phyloP scores from a whole-genome alignment of 2,113 vertebrate genomes.

The Xerus inauris region DNA sequence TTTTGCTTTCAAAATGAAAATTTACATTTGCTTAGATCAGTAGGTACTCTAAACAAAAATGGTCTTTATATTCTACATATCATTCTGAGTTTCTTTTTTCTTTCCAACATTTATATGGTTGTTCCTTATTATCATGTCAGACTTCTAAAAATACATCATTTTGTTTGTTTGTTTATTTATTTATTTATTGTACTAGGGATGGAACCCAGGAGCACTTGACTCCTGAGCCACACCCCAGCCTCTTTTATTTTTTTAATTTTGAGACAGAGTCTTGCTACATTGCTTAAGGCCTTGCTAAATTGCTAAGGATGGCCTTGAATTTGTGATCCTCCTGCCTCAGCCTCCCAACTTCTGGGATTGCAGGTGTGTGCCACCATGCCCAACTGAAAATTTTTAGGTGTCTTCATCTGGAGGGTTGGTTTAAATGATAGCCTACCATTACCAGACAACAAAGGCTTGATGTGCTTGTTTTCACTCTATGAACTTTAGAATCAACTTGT shows the following conservation, averaged over 20 bases:
- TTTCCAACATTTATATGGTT: not conserved
- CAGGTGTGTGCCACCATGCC: no score
- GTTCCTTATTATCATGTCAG: not conserved
- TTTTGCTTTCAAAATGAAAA: not conserved
- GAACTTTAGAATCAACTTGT: not conserved
- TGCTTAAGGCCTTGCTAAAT: no score
- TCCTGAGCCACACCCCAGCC: no score
- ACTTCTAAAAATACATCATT: not conserved
- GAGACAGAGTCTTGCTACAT: no score
- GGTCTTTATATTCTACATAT: no score
- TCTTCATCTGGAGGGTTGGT: not conserved
- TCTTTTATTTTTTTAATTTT: no score
- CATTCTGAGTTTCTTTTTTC: not conserved
- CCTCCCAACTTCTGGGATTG: no score
- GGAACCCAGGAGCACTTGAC: no score
- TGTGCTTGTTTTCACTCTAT: not conserved
- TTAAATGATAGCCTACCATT: not conserved
- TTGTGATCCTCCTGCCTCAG: no score
- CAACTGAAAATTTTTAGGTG: not conserved
- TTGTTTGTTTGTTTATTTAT: no score
- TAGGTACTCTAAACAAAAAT: not conserved
- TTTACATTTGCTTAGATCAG: not conserved
- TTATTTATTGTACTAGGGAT: no score
- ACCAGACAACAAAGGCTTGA: not conserved
- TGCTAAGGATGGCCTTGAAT: no score